Evolutionary conservation across 2,888 invertebrate genomes (phyloP), one percentile per base, ranked within the genome.

Genomic region (Drosophila ochracea): DNA sequence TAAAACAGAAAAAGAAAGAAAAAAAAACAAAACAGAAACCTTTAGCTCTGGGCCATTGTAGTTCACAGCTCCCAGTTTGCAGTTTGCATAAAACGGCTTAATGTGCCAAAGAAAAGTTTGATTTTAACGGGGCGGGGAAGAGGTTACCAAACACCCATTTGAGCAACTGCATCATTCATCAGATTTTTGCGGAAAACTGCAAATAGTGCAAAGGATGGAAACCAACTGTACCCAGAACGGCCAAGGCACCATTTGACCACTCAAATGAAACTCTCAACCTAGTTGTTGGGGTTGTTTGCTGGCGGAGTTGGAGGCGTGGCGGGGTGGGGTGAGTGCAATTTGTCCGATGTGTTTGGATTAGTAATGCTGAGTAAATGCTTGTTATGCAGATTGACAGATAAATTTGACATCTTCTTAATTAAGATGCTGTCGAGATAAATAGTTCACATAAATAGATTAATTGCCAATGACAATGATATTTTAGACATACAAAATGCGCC

Each of bases 401-500:
- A 74, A 66, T 69, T 79, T 81, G 74, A 74, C 82, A 81, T 76
- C 77, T 76, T 83, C 80, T 79, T 85, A 85, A 85, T 85, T 85
- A 88, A 85, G 85, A 85, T 88, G 76, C 83, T 85, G 88, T 85
- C 84, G 69, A 86, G 81, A 66, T 82, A n/a, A n/a, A n/a, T n/a
- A n/a, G n/a, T 55, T 25, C 31, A 65, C 19, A 47, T 19, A 11
- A 28, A 28, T 41, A 50, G 70, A 78, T 78, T 71, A 71, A 78
- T 75, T 50, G 68, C 65, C 62, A 63, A 63, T 74, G 50, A 58
- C 21, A 41, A 1, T 16, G 28, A 57, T 49, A 43, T 53, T 41
- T 25, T 21, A 31, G 30, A 39, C 58, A 43, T 30, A 35, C 30
- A 37, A 35, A 25, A 43, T 25, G 54, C 61, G 61, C 37, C 58